Evolutionary conservation across 2,797 vertebrate species (phyloP).

Genomic region (Channa striata): DNA sequence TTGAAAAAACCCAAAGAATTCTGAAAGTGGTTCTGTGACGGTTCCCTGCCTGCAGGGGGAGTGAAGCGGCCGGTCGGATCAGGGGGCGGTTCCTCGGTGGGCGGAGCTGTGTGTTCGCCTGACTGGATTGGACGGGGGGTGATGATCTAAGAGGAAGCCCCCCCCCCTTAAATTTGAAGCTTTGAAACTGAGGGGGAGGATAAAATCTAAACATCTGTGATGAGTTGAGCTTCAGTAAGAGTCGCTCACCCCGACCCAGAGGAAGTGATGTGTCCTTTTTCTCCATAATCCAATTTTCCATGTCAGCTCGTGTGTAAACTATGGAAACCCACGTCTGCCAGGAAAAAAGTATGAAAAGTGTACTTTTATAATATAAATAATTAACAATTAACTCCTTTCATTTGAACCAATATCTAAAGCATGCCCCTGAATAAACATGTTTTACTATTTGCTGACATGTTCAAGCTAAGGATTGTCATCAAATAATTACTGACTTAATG

Average conservation of each 20-base stretch:
- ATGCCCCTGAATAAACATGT: no score
- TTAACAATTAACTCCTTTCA: no score
- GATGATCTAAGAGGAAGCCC: not conserved
- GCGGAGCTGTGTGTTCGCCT: not conserved
- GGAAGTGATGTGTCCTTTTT: constrained; percentile 44
- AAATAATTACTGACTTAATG: no score
- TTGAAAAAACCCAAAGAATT: not conserved
- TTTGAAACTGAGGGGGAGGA: constrained; percentile 52
- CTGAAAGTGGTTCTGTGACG: not conserved
- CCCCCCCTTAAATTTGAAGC: constrained; percentile 40
- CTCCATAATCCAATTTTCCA: constrained; percentile 56
- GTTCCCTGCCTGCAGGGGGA: constrained; percentile 15
- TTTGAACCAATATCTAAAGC: no score
- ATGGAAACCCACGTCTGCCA: constrained; percentile 21
- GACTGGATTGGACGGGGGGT: constrained; percentile 1
- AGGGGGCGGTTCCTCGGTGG: not conserved
- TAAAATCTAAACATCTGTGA: constrained; percentile 53
- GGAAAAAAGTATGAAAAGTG: not conserved
- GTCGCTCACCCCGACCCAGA: constrained; percentile 43
- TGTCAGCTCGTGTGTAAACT: constrained; percentile 14
- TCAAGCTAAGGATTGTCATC: no score
- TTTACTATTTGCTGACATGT: no score
- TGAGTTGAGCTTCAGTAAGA: constrained; percentile 24
- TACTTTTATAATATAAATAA: no score
- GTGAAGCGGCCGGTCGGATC: not conserved